These are phyloP conservation scores for Saccostrea glomerata DNA, from an alignment of 1,140 invertebrate species.

Conservation along the genomic window DNA sequence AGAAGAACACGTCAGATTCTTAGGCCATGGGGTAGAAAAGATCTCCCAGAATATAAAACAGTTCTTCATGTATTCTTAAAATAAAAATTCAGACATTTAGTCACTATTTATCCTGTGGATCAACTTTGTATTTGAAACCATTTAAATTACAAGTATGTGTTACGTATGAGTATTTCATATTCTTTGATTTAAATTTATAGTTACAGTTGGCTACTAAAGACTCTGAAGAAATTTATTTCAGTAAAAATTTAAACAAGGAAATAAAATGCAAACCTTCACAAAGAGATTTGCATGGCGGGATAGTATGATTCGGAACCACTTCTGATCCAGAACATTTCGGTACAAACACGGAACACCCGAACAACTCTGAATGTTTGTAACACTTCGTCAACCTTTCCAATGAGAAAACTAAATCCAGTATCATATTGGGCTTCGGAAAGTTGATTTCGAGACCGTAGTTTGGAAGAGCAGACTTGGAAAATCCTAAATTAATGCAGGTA, in stretches of 20 bases:
- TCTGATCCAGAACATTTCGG: slow-evolving; percentile 68
- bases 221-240: too few species aligned
- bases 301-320: slow-evolving; percentile 61
- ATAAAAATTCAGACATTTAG: neutral
- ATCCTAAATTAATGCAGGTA: slow-evolving; percentile 61
- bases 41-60: slow-evolving; percentile 72
- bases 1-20: slow-evolving; percentile 64
- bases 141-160: too few species aligned
- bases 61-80: slow-evolving; percentile 61
- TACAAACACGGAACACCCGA: slow-evolving; percentile 68
- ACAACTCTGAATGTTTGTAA: slow-evolving; percentile 66
- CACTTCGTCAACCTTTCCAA: slow-evolving; percentile 67
- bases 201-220: too few species aligned
- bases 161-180: too few species aligned
- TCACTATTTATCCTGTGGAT: too few species aligned
- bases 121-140: too few species aligned
- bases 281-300: slow-evolving; percentile 73
- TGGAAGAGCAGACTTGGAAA: slow-evolving; percentile 66
- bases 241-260: neutral
- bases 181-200: too few species aligned
- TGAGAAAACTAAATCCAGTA: slow-evolving; percentile 54
- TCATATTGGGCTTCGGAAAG: slow-evolving; percentile 47
- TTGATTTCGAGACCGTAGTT: slow-evolving; percentile 64
- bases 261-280: slow-evolving; percentile 65
- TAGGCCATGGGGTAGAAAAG: slow-evolving; percentile 63